These are phyloP conservation scores for Zhengitettix transpicula DNA, from an alignment of 2,888 invertebrate species.

Conservation along the genomic window DNA sequence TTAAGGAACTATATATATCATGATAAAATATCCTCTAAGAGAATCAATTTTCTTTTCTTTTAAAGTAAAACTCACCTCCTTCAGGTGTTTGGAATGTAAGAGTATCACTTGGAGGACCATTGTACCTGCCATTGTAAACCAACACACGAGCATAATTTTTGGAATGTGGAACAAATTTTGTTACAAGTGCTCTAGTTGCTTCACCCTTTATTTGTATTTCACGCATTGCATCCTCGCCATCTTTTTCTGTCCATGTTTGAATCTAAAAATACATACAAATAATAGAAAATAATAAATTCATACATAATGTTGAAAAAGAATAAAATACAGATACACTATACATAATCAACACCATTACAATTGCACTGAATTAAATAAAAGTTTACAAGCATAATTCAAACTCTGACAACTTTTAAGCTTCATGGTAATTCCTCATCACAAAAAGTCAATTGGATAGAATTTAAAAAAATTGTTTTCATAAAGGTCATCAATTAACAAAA, in stretches of 20 bases:
- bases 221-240: slow-evolving; percentile 48
- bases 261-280: slow-evolving; percentile 31
- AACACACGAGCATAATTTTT: slow-evolving; percentile 78
- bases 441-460: background rate
- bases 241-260: slow-evolving; percentile 79
- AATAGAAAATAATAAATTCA: background rate
- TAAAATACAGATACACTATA: background rate
- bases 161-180: slow-evolving; percentile 63
- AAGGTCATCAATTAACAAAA: too few species aligned
- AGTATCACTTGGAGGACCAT: slow-evolving; percentile 75
- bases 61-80: slow-evolving; percentile 40
- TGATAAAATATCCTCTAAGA: too few species aligned
- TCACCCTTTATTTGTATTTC: slow-evolving; percentile 60
- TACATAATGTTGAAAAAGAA: background rate
- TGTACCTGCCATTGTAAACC: slow-evolving; percentile 78
- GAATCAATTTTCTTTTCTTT: background rate
- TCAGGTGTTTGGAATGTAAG: slow-evolving; percentile 78
- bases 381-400: too few species aligned
- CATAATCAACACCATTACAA: too few species aligned
- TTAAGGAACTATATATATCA: too few species aligned
- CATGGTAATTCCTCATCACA: too few species aligned
- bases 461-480: too few species aligned
- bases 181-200: slow-evolving; percentile 53
- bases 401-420: too few species aligned
- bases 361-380: too few species aligned